Conservation (phyloP, 1,140 invertebrate species). For the Aphelenchoides fujianensis region DNA sequence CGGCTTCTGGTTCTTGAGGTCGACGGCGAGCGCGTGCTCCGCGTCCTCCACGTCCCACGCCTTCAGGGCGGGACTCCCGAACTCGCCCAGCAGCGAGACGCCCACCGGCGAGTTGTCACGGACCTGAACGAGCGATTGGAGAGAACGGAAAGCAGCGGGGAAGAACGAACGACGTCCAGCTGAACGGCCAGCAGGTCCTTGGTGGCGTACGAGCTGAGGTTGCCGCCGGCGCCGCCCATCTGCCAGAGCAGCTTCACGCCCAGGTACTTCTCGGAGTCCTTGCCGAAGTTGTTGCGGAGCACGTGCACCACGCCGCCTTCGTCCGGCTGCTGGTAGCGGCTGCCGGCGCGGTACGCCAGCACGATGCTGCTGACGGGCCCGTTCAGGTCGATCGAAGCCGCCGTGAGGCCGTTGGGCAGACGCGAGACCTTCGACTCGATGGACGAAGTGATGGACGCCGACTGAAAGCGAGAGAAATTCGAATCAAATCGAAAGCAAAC, state of each 20-base stretch:
- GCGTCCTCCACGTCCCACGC: slow-evolving; percentile 56
- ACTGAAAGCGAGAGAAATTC: too few relatives aligned
- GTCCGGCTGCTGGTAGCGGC: slow-evolving; percentile 54
- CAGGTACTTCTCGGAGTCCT: slow-evolving; percentile 51
- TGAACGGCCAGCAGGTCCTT: slow-evolving; percentile 52
- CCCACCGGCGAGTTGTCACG: slow-evolving; percentile 49
- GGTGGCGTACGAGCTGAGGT: slow-evolving; percentile 33
- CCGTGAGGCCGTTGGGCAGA: slow-evolving; percentile 49
- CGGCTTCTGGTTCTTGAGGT: slow-evolving; percentile 34
- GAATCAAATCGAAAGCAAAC: too few relatives aligned
- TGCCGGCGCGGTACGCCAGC: slow-evolving; percentile 57
- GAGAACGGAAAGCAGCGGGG: slow-evolving; percentile 15
- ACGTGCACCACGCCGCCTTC: slow-evolving; percentile 55
- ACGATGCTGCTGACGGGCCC: slow-evolving; percentile 55
- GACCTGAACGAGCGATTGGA: slow-evolving; percentile 16
- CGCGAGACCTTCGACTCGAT: slow-evolving; percentile 51
- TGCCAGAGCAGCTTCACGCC: slow-evolving; percentile 59
- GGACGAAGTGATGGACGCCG: neutral
- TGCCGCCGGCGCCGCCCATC: slow-evolving; percentile 39
- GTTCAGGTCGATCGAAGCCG: slow-evolving; percentile 51
- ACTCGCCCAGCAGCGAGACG: slow-evolving; percentile 56
- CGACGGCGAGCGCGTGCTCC: slow-evolving; percentile 29
- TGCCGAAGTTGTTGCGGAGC: slow-evolving; percentile 54
- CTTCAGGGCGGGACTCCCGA: slow-evolving; percentile 50
- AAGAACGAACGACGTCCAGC: slow-evolving; percentile 45